A percentile compares a stretch with the other conserved stretches of the same genome.
phyloP scores from a whole-genome alignment of 2,888 invertebrate genomes.

The Periphyllus acericola region DNA sequence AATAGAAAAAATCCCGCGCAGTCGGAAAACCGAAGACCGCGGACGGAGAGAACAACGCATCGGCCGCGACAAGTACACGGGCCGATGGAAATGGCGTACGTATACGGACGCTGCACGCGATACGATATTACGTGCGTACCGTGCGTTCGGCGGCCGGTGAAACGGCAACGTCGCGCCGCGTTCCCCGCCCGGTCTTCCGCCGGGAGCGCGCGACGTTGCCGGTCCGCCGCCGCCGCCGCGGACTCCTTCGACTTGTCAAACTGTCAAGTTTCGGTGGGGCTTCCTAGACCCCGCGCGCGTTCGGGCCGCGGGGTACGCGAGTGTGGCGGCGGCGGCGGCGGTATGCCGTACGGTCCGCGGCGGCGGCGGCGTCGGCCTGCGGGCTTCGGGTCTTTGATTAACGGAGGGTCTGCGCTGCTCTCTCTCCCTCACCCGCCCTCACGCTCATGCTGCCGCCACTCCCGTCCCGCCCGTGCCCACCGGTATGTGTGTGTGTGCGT shows the following conservation, averaged over 20 bases:
- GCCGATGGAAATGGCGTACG: no score
- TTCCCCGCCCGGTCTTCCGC: constrained; percentile 33
- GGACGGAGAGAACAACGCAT: no score
- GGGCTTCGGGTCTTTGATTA: constrained; percentile 62
- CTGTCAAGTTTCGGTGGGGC: constrained; percentile 62
- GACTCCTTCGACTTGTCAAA: constrained; percentile 61
- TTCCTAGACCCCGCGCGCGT: constrained; percentile 38
- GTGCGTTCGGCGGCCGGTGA: not conserved
- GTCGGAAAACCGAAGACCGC: no score
- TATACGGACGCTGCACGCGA: no score
- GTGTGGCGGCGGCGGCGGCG: not conserved
- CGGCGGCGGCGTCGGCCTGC: constrained; percentile 46
- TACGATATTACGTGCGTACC: no score
- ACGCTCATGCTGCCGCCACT: not conserved
- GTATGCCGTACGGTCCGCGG: constrained; percentile 31
- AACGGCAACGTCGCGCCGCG: constrained; percentile 39
- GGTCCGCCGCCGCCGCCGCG: not conserved
- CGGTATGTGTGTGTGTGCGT: constrained; percentile 22
- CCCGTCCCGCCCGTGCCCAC: not conserved
- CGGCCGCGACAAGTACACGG: no score
- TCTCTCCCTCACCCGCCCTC: not conserved
- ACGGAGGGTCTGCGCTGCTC: constrained; percentile 55
- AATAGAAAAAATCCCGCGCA: no score
- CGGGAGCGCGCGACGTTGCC: not conserved
- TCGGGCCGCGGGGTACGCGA: not conserved